Conservation (phyloP, 2,888 invertebrate genomes). For the Pristionchus mayeri region DNA sequence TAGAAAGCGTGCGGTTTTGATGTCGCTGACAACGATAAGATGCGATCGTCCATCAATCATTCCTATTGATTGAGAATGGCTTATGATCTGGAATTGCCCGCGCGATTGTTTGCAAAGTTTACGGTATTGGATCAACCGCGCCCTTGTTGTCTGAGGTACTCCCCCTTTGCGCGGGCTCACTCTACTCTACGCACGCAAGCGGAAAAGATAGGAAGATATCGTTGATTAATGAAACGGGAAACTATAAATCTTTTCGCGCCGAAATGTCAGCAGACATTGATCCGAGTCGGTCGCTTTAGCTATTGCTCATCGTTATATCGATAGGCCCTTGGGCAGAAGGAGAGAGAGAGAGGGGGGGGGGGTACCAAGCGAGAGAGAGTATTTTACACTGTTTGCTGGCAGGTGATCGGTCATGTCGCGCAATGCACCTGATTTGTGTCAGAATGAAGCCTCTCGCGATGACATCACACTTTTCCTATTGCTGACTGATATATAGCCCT, state of each 20-base stretch:
- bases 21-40: slow-evolving; percentile 14
- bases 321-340: not conserved
- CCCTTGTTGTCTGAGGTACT: slow-evolving; percentile 37
- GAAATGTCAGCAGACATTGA: slow-evolving; percentile 23
- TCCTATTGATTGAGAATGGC: slow-evolving; percentile 17
- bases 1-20: not conserved
- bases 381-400: not conserved
- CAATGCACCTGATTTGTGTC: slow-evolving; percentile 31
- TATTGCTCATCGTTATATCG: slow-evolving; percentile 10
- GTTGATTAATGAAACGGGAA: slow-evolving; percentile 9
- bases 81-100: not conserved
- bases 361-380: not conserved
- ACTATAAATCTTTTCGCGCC: slow-evolving; percentile 42
- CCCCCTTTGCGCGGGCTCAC: not conserved
- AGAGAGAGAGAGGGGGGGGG: not conserved
- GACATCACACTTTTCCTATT: not conserved
- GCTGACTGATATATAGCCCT: slow-evolving; percentile 26
- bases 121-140: slow-evolving; percentile 6
- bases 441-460: not conserved
- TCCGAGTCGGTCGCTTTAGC: not conserved
- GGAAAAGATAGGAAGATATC: not conserved
- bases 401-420: slow-evolving; percentile 37
- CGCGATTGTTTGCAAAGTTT: slow-evolving; percentile 12
- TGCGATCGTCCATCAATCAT: slow-evolving; percentile 37
- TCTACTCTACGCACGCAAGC: slow-evolving; percentile 6